Evolutionary conservation across 2,113 vertebrate species (phyloP).

Genomic region (Myotis brandtii): DNA sequence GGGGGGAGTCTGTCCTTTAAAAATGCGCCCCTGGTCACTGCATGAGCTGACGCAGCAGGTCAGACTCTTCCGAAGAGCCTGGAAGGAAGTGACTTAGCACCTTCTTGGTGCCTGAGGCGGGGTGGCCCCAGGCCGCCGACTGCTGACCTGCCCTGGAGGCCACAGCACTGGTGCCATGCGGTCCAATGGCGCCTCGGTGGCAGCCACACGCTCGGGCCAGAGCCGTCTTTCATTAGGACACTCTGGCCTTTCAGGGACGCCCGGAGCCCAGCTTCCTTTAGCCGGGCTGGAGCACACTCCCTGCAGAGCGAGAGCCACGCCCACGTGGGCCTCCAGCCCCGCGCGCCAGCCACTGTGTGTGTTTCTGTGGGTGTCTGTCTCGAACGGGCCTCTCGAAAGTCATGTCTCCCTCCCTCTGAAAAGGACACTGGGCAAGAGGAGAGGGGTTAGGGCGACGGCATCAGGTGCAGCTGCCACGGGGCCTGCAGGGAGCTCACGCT

Average conservation of each 20-base stretch:
- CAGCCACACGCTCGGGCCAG: fast-evolving
- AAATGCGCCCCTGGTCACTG: fast-evolving
- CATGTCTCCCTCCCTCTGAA: too few relatives aligned
- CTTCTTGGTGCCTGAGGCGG: background rate
- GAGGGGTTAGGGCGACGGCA: too few relatives aligned
- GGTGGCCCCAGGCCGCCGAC: fast-evolving
- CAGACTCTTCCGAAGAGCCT: background rate
- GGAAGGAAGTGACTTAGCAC: background rate
- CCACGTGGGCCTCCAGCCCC: background rate
- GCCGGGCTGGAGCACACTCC: fast-evolving
- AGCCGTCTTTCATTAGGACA: fast-evolving
- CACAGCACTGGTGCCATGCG: fast-evolving
- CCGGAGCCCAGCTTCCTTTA: fast-evolving
- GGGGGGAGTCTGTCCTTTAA: too few relatives aligned
- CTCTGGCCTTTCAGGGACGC: background rate
- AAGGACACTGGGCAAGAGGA: too few relatives aligned
- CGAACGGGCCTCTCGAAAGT: background rate
- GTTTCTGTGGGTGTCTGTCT: background rate
- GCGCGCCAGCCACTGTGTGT: fast-evolving
- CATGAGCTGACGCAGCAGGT: fast-evolving
- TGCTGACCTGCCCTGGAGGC: too few relatives aligned
- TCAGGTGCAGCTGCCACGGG: fast-evolving
- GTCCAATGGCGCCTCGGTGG: too few relatives aligned
- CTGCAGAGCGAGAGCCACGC: fast-evolving
- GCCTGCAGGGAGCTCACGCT: background rate